Base-by-base conservation (phyloP, 2,888 invertebrate genomes). In the Petrophora chlorosata region DNA sequence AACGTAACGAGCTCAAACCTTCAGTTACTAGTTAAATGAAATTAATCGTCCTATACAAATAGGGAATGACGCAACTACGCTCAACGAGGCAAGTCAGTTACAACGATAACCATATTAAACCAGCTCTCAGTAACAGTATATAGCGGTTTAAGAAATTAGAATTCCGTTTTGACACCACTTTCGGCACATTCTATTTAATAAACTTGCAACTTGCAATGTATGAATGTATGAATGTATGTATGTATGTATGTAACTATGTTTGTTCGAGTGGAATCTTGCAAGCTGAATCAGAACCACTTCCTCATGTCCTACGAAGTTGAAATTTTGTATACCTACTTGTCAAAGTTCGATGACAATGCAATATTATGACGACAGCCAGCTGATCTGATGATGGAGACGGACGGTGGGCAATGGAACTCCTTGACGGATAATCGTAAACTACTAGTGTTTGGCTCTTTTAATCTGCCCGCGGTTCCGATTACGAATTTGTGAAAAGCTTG, bases 21-120 rank as follows among this genome's bases (percentile, higher is more conserved):
- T 10, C 3, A 17, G 16, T 9, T 36, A 41, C 32, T 36, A 45
- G 50, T 32, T 58, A 61, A 67, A 66, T 59, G 62, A 65, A 58
- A 67, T 71, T 68, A 70, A 76, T 73, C 61, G 69, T 64, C 74
- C 76, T 76, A 73, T 73, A 67, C 67, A 79, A 78, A 77, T 70
- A 78, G 41, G 29, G 47, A 39, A 47, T 14, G 53, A 40, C 53
- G 56, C 48, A 46, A 34, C n/a, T n/a, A n/a, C n/a, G n/a, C 42
- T 25, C 28, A 48, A 42, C 36, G 53, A 23, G 36, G 52, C 57
- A 67, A 68, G 58, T 65, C 58, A 53, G 53, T 53, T 56, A 55
- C 22, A 35, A 10, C 59, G 62, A 56, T 67, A 70, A 69, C 59
- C 53, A 55, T 55, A 64, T 70, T 67, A 63, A 58, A 71, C n/a